Conservation (phyloP, 2,797 vertebrate species). For the Lindbergichthys nudifrons region DNA sequence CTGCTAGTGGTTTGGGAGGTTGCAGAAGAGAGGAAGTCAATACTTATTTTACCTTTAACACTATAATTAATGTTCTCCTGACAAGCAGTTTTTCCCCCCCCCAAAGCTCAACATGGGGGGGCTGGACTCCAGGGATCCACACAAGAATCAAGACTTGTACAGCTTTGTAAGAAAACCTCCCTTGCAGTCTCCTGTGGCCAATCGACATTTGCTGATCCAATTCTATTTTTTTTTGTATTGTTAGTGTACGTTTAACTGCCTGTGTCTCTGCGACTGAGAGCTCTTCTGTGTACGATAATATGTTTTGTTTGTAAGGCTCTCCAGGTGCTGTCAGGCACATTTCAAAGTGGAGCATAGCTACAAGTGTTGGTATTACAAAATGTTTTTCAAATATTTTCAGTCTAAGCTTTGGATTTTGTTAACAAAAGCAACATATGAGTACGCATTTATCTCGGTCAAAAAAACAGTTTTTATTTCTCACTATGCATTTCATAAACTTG, state of each 20-base stretch:
- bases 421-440: neutral
- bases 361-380: constrained; percentile 20
- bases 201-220: constrained; percentile 88
- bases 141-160: constrained; percentile 83
- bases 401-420: constrained; percentile 38
- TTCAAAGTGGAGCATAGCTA: constrained; percentile 76
- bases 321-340: constrained; percentile 9
- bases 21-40: constrained; percentile 89
- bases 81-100: constrained; percentile 81
- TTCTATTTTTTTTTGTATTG: constrained; percentile 59
- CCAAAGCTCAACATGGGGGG: constrained; percentile 20
- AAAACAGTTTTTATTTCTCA: neutral
- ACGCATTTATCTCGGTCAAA: neutral
- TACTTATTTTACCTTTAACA: constrained; percentile 94
- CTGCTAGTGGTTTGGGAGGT: constrained; percentile 72
- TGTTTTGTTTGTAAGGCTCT: constrained; percentile 23
- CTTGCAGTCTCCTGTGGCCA: constrained; percentile 77
- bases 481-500: neutral
- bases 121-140: constrained; percentile 84
- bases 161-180: constrained; percentile 86
- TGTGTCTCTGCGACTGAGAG: constrained; percentile 57
- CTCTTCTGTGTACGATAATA: constrained; percentile 1
- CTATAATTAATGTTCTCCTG: constrained; percentile 96
- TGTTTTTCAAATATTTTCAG: constrained; percentile 52
- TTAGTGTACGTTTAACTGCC: constrained; percentile 78